Evolutionary conservation across 2,888 invertebrate species (phyloP).

Genomic region (Volucella inflata): DNA sequence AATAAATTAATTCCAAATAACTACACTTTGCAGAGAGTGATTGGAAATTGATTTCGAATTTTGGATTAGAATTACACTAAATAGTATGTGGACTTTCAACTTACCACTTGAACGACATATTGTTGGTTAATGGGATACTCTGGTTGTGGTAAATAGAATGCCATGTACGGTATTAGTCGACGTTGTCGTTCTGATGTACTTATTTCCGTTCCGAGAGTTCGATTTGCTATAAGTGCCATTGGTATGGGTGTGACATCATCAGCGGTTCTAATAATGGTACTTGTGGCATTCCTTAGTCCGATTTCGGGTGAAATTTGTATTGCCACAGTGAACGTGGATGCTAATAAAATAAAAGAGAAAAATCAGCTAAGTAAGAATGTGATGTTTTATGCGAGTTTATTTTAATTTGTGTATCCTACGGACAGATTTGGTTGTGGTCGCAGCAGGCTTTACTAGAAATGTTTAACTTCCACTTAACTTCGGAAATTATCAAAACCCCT

Average conservation of each 20-base stretch:
- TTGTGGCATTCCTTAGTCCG: conserved; percentile 74
- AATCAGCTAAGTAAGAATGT: background rate
- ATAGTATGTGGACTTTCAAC: conserved; percentile 44
- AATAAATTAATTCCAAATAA: conserved; percentile 68
- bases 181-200: conserved; percentile 87
- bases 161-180: conserved; percentile 92
- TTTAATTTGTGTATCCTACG: background rate
- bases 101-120: conserved; percentile 80
- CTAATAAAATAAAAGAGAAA: conserved; percentile 82
- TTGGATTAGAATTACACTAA: conserved; percentile 48
- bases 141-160: conserved; percentile 88
- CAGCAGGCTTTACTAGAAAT: no score
- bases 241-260: conserved; percentile 54
- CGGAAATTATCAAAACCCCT: no score
- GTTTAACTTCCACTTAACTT: no score
- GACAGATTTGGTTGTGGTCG: no score
- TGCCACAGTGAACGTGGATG: conserved; percentile 82
- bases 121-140: conserved; percentile 85
- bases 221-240: conserved; percentile 56
- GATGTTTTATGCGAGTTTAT: background rate
- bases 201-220: conserved; percentile 78
- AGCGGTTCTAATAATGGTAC: conserved; percentile 52
- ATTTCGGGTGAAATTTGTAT: conserved; percentile 84
- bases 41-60: conserved; percentile 29
- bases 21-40: conserved; percentile 22